Evolutionary conservation across 2,113 vertebrate species (phyloP).

Genomic region (Oreochromis niloticus): DNA sequence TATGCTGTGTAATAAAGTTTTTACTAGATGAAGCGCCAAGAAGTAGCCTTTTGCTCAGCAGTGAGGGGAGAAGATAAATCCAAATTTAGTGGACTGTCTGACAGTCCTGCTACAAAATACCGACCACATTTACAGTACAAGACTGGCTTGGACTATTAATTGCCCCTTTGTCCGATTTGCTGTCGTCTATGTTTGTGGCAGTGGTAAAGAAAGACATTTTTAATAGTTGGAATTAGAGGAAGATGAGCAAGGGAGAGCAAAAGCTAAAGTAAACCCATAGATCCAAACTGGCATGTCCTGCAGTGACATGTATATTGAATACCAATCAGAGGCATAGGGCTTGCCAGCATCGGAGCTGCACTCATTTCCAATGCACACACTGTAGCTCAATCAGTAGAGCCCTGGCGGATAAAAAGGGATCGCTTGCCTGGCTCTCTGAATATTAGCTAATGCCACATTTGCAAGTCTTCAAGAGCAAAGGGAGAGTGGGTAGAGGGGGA

Average conservation of each 20-base stretch:
- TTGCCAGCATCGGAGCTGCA: conserved; percentile 79
- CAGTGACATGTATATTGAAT: conserved; percentile 92
- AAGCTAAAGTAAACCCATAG: neutral
- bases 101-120: neutral
- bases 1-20: neutral
- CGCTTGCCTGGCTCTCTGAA: conserved; percentile 81
- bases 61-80: neutral
- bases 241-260: conserved; percentile 1
- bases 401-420: conserved; percentile 89
- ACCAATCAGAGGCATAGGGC: conserved; percentile 85
- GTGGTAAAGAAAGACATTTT: conserved; percentile 21
- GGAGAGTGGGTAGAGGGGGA: conserved; percentile 61
- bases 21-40: neutral
- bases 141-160: conserved; percentile 6
- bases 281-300: conserved; percentile 77
- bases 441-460: conserved; percentile 99
- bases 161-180: conserved; percentile 40
- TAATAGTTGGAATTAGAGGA: conserved; percentile 6
- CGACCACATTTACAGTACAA: neutral
- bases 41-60: neutral
- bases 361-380: conserved; percentile 93
- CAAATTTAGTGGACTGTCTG: neutral
- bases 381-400: conserved; percentile 89
- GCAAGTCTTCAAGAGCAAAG: conserved; percentile 89
- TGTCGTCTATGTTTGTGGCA: conserved; percentile 8